phyloP scores from a whole-genome alignment of 2,888 invertebrate genomes.

The Oscheius sp. region DNA sequence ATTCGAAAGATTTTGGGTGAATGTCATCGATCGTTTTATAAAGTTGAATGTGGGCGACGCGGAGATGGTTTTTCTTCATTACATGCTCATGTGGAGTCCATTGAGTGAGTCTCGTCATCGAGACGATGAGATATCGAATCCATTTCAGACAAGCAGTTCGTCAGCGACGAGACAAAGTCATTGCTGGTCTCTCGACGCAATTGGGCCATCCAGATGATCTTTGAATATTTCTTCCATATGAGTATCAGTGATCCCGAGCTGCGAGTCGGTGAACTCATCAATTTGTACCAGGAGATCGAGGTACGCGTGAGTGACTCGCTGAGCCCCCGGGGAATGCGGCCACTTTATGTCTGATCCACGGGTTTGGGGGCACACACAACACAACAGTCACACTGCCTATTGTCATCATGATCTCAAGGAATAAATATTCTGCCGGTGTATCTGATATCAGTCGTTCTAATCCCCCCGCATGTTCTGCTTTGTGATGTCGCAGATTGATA shows the following conservation, averaged over 20 bases:
- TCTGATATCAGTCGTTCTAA: not conserved
- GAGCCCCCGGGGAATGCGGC: not conserved
- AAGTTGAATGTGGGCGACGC: constrained; percentile 65
- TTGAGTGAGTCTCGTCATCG: constrained; percentile 41
- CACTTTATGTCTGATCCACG: constrained; percentile 4
- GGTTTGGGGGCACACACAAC: not conserved
- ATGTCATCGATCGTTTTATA: constrained; percentile 65
- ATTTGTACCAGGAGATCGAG: constrained; percentile 67
- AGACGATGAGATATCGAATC: not conserved
- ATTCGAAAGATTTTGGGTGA: constrained; percentile 63
- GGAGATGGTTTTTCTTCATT: constrained; percentile 68
- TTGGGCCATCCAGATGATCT: constrained; percentile 63
- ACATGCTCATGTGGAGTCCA: constrained; percentile 65
- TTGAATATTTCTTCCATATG: constrained; percentile 53
- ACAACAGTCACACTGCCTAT: not conserved
- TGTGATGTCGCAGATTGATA: not conserved
- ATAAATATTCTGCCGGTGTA: constrained; percentile 17
- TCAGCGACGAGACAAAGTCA: constrained; percentile 46
- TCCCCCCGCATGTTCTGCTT: not conserved
- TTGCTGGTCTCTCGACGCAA: constrained; percentile 57
- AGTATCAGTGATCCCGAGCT: constrained; percentile 54
- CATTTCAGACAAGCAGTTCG: constrained; percentile 61
- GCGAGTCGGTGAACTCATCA: constrained; percentile 63
- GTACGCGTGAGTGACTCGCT: constrained; percentile 40
- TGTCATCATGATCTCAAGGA: constrained; percentile 7